Conservation (phyloP, 2,888 invertebrate species). For the Drosophila demipolita region DNA sequence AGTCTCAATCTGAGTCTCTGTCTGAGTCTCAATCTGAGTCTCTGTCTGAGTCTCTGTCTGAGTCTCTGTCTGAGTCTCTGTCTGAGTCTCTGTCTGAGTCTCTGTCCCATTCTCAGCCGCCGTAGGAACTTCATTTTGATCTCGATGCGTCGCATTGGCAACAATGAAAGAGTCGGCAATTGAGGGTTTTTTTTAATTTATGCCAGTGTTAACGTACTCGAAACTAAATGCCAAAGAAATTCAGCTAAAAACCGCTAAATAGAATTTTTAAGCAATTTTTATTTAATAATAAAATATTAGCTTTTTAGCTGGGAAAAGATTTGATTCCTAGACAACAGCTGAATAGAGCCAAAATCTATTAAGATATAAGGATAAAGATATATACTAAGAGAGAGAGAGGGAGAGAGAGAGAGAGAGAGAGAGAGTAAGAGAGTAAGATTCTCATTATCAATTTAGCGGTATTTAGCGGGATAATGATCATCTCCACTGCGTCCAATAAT, state of each 20-base stretch:
- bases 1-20: neutral
- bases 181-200: slow-evolving; percentile 11
- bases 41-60: neutral
- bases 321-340: neutral
- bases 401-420: too few relatives aligned
- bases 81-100: neutral
- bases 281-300: neutral
- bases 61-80: neutral
- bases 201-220: neutral
- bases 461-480: slow-evolving; percentile 16
- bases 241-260: slow-evolving; percentile 11
- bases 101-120: neutral
- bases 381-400: neutral
- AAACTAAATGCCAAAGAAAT: neutral
- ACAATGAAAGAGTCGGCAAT: slow-evolving; percentile 52
- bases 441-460: neutral
- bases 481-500: slow-evolving; percentile 1
- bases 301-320: neutral
- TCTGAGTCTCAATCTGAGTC: neutral
- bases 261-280: neutral
- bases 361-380: neutral
- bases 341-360: neutral
- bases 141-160: slow-evolving; percentile 22
- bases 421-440: too few relatives aligned
- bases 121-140: slow-evolving; percentile 6